These are phyloP conservation scores for Eidolon helvum DNA, from an alignment of 2,113 vertebrate species.

Conservation along the genomic window DNA sequence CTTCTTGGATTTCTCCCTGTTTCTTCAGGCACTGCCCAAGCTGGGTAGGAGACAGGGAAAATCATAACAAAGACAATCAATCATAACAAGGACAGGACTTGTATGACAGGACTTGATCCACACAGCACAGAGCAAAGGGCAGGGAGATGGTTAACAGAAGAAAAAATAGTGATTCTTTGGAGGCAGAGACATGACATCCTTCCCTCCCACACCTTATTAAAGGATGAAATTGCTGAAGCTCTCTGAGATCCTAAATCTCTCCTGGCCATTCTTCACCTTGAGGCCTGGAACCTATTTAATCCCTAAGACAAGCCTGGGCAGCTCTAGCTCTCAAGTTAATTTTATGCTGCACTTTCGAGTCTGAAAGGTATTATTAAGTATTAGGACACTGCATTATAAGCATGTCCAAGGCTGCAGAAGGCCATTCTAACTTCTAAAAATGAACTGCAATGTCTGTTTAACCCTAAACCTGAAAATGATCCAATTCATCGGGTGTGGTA, in stretches of 20 bases:
- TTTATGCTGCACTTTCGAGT: slow-evolving; percentile 8
- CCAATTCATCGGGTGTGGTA: slow-evolving; percentile 37
- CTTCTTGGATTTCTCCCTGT: not conserved
- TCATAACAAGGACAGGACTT: not conserved
- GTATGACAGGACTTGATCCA: not conserved
- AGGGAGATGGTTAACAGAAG: not conserved
- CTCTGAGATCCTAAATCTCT: slow-evolving; percentile 37
- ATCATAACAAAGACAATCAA: not conserved
- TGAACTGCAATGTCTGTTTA: slow-evolving; percentile 33
- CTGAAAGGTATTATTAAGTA: slow-evolving; percentile 58
- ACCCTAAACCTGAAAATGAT: slow-evolving; percentile 44
- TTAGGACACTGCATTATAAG: not conserved
- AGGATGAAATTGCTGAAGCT: not conserved
- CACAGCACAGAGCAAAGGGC: not conserved
- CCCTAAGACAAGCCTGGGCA: slow-evolving; percentile 4
- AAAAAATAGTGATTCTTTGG: not conserved
- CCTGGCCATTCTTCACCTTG: not conserved
- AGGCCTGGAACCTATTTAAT: slow-evolving; percentile 52
- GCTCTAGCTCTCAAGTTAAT: slow-evolving; percentile 1
- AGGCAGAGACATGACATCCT: not conserved
- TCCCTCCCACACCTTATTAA: not conserved
- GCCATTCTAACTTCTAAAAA: slow-evolving; percentile 45
- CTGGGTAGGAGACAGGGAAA: not conserved
- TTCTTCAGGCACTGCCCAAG: not conserved
- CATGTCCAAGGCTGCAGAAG: slow-evolving; percentile 29